phyloP scores from a whole-genome alignment of 2,888 invertebrate species.

The Lysandra bellargus region DNA sequence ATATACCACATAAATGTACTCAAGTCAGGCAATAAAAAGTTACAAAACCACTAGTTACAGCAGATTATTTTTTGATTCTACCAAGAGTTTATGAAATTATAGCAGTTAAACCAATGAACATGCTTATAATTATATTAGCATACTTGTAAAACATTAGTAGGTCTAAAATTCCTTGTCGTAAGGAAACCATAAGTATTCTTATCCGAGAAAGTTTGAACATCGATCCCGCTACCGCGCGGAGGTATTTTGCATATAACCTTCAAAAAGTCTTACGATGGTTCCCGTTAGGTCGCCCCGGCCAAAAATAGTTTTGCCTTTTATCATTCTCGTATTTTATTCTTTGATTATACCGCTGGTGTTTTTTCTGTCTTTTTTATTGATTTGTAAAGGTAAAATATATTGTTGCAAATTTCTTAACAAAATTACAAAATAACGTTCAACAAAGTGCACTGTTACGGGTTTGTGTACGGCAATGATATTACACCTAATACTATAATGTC shows the following conservation, averaged over 20 bases:
- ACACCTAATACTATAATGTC: background rate
- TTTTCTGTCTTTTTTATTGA: background rate
- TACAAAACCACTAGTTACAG: background rate
- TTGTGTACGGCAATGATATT: background rate
- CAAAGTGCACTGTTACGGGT: background rate
- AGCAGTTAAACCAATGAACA: no score
- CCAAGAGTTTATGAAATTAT: background rate
- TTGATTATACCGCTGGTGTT: background rate
- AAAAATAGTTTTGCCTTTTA: slow-evolving; percentile 1
- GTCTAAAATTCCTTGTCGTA: slow-evolving; percentile 26
- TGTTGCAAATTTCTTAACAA: background rate
- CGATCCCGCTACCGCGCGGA: slow-evolving; percentile 22
- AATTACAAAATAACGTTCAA: background rate
- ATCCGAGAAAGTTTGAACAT: slow-evolving; percentile 26
- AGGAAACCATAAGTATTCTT: slow-evolving; percentile 29
- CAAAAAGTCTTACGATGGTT: slow-evolving; percentile 27
- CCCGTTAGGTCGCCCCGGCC: slow-evolving; percentile 22
- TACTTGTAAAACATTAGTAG: background rate
- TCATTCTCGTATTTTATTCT: background rate
- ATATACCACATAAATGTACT: background rate
- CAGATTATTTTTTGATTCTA: background rate
- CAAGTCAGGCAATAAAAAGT: background rate
- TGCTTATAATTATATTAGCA: background rate
- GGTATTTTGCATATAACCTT: slow-evolving; percentile 28
- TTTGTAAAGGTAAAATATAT: background rate